Evolutionary conservation across 2,888 invertebrate genomes (phyloP).

Genomic region (Miltochrista miniata): DNA sequence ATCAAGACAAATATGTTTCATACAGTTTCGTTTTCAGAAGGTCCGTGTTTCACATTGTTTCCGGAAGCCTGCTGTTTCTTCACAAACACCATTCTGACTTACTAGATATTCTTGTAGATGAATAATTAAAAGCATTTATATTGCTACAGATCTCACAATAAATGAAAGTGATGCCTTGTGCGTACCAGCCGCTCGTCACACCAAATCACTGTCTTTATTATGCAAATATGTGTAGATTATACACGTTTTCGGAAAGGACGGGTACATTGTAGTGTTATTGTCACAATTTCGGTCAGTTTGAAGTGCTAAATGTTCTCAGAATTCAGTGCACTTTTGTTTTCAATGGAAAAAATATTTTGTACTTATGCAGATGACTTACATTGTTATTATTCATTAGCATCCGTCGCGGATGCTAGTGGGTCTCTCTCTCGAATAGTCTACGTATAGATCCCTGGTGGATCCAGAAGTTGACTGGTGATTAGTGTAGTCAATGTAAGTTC

Average conservation of each 20-base stretch:
- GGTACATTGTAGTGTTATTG: constrained; percentile 61
- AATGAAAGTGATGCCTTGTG: constrained; percentile 75
- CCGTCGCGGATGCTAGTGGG: too few relatives aligned
- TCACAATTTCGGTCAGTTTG: constrained; percentile 50
- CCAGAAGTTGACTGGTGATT: too few relatives aligned
- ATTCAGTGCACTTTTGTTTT: constrained; percentile 45
- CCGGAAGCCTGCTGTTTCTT: constrained; percentile 66
- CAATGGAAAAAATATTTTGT: constrained; percentile 27
- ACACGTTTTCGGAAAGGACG: constrained; percentile 70
- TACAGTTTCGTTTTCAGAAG: constrained; percentile 67
- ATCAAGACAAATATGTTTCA: constrained; percentile 69
- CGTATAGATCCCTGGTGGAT: too few relatives aligned
- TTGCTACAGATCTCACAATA: constrained; percentile 47
- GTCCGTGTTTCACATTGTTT: constrained; percentile 66
- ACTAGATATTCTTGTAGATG: constrained; percentile 43
- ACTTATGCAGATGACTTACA: constrained; percentile 29
- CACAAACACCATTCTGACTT: constrained; percentile 69
- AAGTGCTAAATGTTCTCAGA: constrained; percentile 70
- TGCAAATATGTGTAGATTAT: constrained; percentile 74
- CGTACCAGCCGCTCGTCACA: constrained; percentile 61
- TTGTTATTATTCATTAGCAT: too few relatives aligned
- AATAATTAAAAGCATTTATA: constrained; percentile 47
- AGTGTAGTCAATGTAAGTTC: too few relatives aligned
- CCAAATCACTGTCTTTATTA: constrained; percentile 76
- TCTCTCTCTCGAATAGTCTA: too few relatives aligned